Base-by-base conservation (phyloP, 2,113 vertebrate species). In the Donacobius atricapilla region DNA sequence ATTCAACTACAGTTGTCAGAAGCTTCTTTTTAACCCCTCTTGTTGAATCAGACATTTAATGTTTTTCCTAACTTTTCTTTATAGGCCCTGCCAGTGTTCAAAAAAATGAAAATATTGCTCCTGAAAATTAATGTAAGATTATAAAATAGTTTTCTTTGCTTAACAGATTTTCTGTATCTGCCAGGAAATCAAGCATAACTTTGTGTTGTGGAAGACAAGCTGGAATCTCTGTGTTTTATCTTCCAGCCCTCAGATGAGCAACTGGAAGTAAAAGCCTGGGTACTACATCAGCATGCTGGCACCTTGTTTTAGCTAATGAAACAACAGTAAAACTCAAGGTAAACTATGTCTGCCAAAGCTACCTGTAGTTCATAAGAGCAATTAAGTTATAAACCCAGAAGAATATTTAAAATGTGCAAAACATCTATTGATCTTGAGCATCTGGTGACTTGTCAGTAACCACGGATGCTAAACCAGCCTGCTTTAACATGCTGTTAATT, bases 371-470 rank as follows among this genome's bases (percentile, higher is more conserved):
- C 94, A 66, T 87, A 94, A 76, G 80, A 92, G 51, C 89, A 95
- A 95, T 96, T 89, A 94, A 96, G 58, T 94, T 93, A 76, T 81
- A 95, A 95, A 92, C 87, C 56, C 70, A 87, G 53, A 90, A 96
- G 91, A 95, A 96, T 89, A 96, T 95, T 95, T 96, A 89, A 87
- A 90, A 94, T 94, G 83, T 92, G 66, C 18, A 94, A 94, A 93
- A 51, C 70, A 48, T 76, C 70, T 92, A 95, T 93, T 93, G 93
- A 95, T 94, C 89, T 94, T 72, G 79, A 94, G 66, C 85, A 92
- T 94, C 91, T 96, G 95, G 88, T 95, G 87, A 90, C 85, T 87
- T 94, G 35, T 95, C 83, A 95, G 85, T 94, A 94, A 81, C 73
- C 80, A 72, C 75, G 90, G 87, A 87, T 40, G 89, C 31, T 77